phyloP scores from a whole-genome alignment of 1,140 invertebrate species.

The Parasteatoda tepidariorum region DNA sequence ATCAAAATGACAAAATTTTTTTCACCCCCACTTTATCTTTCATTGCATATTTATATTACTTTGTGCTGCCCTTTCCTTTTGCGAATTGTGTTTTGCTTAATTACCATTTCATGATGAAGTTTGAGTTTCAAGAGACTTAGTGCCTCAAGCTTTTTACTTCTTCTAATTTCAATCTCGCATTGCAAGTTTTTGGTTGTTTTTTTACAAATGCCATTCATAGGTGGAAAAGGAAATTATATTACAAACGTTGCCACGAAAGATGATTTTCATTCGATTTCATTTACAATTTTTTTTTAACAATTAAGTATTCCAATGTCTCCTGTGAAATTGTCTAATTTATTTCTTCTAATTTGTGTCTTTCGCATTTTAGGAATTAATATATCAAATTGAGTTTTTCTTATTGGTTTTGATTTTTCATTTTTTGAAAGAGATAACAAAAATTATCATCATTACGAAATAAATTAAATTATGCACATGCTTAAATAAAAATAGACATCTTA shows the following conservation, averaged over 20 bases:
- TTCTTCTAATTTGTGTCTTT: neutral
- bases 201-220: conserved; percentile 35
- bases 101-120: conserved; percentile 49
- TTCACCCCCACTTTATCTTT: neutral
- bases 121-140: conserved; percentile 39
- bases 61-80: conserved; percentile 37
- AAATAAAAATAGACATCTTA: too few species aligned
- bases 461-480: too few species aligned
- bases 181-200: conserved; percentile 26
- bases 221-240: conserved; percentile 33
- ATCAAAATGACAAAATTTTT: conserved; percentile 49
- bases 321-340: too few species aligned
- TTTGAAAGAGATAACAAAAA: too few species aligned
- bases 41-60: conserved; percentile 37
- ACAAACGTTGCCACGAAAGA: conserved; percentile 33
- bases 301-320: too few species aligned
- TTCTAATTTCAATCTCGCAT: conserved; percentile 50
- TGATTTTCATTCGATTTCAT: conserved; percentile 26
- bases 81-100: conserved; percentile 56
- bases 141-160: conserved; percentile 37
- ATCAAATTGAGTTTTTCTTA: neutral
- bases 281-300: too few species aligned
- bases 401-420: too few species aligned
- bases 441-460: too few species aligned
- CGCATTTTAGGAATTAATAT: neutral